These are phyloP conservation scores for Xanthia togata DNA, from an alignment of 2,888 invertebrate genomes.

Conservation along the genomic window DNA sequence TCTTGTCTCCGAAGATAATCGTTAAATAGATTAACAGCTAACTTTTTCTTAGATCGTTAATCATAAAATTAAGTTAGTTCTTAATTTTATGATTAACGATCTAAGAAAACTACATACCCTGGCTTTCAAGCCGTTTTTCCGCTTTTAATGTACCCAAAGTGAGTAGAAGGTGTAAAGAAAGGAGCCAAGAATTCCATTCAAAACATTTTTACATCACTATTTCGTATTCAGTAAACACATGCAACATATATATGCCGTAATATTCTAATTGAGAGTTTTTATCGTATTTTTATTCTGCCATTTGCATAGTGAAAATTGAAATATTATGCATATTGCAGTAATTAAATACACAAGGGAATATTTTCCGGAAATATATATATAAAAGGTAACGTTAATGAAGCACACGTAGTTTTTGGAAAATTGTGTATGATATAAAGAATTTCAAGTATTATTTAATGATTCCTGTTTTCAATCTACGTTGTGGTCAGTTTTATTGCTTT, in stretches of 20 bases:
- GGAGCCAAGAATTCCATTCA: constrained; percentile 31
- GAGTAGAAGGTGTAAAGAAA: constrained; percentile 13
- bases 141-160: background rate
- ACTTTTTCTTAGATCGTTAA: too few relatives aligned
- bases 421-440: background rate
- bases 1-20: background rate
- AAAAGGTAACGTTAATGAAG: background rate
- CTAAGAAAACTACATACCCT: background rate
- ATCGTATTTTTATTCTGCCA: constrained; percentile 17
- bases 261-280: constrained; percentile 10
- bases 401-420: background rate
- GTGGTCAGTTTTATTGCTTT: background rate
- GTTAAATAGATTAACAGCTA: constrained; percentile 22
- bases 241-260: constrained; percentile 14
- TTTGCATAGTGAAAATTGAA: constrained; percentile 31
- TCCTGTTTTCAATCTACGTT: background rate
- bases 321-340: background rate
- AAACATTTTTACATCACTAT: constrained; percentile 21
- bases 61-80: too few relatives aligned
- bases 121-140: background rate
- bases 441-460: background rate
- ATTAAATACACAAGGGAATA: background rate
- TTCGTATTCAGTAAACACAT: constrained; percentile 24
- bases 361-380: background rate
- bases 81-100: background rate